Evolutionary conservation across 2,888 invertebrate species (phyloP), one percentile per base, ranked within the genome.

Genomic region (Steinernema hermaphroditum): DNA sequence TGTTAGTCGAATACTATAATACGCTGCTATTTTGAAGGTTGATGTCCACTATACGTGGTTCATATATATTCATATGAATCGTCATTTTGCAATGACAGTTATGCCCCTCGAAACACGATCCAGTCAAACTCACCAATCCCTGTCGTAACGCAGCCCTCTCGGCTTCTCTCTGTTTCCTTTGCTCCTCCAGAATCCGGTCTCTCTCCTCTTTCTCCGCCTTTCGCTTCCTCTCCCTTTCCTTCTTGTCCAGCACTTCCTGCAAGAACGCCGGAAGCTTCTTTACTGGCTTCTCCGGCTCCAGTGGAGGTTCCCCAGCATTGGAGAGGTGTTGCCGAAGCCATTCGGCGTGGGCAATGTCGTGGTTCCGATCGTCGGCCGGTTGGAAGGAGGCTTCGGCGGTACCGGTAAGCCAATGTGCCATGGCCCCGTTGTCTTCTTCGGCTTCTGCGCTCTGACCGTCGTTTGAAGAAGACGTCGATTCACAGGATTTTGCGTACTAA

Each of bases 401-500:
- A 14, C 62, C 62, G 16, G 62, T 62, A 9, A 62, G 62, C 62
- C 62, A 62, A 32, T 62, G 62, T 8, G 62, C 22, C 62, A 62
- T 62, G 12, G 62, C 62, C 2, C 62, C 62, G 29, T 16, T 27
- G 62, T 29, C 27, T 34, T 62, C 62, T 32, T 22, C 16, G 32
- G 16, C 62, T 16, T 62, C 62, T 9, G 62, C 8, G 29, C 32
- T 32, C 16, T 22, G 9, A 32, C 29, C 19, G 29, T 6, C 50
- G 2, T 12, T 50, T 12, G 22, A 19, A 24, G 50, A 50, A 50
- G 8, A 22, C 2, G 50, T 24, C 19, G 50, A 50, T 50, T 50
- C 62, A 29, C 62, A 62, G 16, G 62, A 62, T 32, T 62, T 62
- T n/a, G 27, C 62, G 62, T 62, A 62, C 62, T 62, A 24, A 54